Evolutionary conservation across 2,113 vertebrate genomes (phyloP).

Genomic region (Cynocephalus volans): DNA sequence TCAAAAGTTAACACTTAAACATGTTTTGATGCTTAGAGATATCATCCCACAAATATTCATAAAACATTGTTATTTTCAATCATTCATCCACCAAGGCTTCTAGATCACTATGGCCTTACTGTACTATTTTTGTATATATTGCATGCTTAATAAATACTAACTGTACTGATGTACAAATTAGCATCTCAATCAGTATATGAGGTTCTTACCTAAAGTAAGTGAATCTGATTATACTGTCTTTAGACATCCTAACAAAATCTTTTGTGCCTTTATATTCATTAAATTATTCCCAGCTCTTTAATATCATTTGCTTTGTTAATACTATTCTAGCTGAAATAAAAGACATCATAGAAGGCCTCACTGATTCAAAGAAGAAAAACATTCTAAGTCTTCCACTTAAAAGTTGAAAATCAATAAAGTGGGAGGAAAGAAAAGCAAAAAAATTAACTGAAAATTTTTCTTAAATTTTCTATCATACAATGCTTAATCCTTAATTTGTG

Average conservation of each 20-base stretch:
- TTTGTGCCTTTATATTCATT: not conserved
- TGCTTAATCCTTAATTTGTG: not conserved
- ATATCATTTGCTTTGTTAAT: slow-evolving; percentile 34
- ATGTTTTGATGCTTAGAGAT: slow-evolving; percentile 4
- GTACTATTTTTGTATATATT: not conserved
- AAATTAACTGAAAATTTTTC: not conserved
- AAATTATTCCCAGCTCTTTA: not conserved
- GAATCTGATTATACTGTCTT: not conserved
- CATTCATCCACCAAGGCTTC: not conserved
- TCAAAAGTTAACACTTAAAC: slow-evolving; percentile 17
- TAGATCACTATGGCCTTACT: not conserved
- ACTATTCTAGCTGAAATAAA: slow-evolving; percentile 30
- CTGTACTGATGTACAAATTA: not conserved
- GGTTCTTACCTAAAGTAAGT: not conserved
- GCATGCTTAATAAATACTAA: slow-evolving; percentile 28
- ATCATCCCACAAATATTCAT: not conserved
- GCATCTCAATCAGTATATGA: not conserved
- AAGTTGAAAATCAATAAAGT: slow-evolving; percentile 30
- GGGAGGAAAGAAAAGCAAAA: slow-evolving; percentile 45
- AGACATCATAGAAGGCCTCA: not conserved
- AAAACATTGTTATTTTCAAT: not conserved
- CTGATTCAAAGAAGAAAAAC: slow-evolving; percentile 16
- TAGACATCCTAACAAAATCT: not conserved
- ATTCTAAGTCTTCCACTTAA: not conserved
- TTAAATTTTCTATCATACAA: not conserved